Evolutionary conservation across 2,888 invertebrate genomes (phyloP), one percentile per base, ranked within the genome.

Genomic region (Notodromas monacha): DNA sequence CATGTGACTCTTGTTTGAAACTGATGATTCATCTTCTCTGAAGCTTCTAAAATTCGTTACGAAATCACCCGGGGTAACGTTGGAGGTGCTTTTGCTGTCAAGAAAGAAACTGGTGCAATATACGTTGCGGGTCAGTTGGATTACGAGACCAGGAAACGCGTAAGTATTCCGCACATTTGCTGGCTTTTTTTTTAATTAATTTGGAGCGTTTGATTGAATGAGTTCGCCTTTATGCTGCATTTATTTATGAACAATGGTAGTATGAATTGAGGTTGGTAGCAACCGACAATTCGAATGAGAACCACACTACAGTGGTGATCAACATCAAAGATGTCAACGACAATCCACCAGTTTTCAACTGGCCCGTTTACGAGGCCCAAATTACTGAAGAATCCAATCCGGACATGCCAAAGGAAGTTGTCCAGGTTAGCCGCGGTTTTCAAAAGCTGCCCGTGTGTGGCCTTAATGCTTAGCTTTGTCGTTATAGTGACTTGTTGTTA

Each of bases 11-110:
- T 21, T 21, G 6, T 21, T 21, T 21, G 21, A 12, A 27, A 27
- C 5, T 21, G 21, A 21, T n/a, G 21, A 21, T n/a, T 21, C 37
- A 29, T 31, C 28, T 15, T 33, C 38, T 33, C 57, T 56, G 36
- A 63, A 81, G 84, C 81, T 52, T 84, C 84, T 58, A 74, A 77
- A 64, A 79, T 89, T 64, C 77, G 81, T 61, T 89, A 89, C 61
- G 84, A 86, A 68, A 86, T 89, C 57, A 84, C 81, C 55, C 77
- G 77, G 65, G 86, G 86, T 60, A 89, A 89, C 68, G 68, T 79
- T 63, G 84, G 84, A 38, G 86, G 84, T 43, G 84, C 84, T 26
- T 86, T 86, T 52, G 84, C 81, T 42, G 84, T 86, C 49, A 81
- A 84, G 58, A 81, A 81, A 56, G 81, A 81, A 72, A 86, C 86